phyloP scores from a whole-genome alignment of 2,888 invertebrate genomes.

The Tholera decimalis region DNA sequence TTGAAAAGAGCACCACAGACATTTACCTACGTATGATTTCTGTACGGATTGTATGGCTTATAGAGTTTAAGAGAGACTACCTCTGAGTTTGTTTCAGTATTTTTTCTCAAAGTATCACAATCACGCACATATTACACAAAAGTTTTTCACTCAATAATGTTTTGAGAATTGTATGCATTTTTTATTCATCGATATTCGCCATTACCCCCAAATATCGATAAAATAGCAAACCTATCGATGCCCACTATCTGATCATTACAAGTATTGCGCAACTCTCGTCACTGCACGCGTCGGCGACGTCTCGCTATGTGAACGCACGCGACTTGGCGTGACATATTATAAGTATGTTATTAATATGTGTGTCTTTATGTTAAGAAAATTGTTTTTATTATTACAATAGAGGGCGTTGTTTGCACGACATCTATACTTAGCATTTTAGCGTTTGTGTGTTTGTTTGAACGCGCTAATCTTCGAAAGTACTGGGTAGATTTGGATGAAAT shows the following conservation, averaged over 20 bases:
- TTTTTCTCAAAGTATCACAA: too few relatives aligned
- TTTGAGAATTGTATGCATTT: neutral
- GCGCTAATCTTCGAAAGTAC: too few relatives aligned
- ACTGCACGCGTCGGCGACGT: slow-evolving; percentile 74
- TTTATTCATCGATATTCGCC: slow-evolving; percentile 4
- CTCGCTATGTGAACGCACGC: slow-evolving; percentile 72
- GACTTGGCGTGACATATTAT: slow-evolving; percentile 53
- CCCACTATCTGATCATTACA: slow-evolving; percentile 72
- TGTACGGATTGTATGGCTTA: too few relatives aligned
- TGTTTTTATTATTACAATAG: slow-evolving; percentile 12
- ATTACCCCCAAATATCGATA: slow-evolving; percentile 19
- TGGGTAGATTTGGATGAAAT: too few relatives aligned
- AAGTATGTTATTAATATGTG: slow-evolving; percentile 30
- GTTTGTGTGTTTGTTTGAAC: too few relatives aligned
- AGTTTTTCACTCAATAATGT: too few relatives aligned
- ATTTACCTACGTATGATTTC: too few relatives aligned
- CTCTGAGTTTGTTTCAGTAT: too few relatives aligned
- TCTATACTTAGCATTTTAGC: too few relatives aligned
- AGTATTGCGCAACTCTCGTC: slow-evolving; percentile 78
- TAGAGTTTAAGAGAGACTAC: too few relatives aligned
- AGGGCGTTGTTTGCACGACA: neutral
- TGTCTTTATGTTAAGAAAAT: slow-evolving; percentile 15
- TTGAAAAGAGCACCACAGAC: too few relatives aligned
- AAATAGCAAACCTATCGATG: slow-evolving; percentile 25
- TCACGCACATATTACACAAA: too few relatives aligned